Evolutionary conservation across 2,797 vertebrate species (phyloP), one percentile per base, ranked within the genome.

Genomic region (Thunnus albacares): DNA sequence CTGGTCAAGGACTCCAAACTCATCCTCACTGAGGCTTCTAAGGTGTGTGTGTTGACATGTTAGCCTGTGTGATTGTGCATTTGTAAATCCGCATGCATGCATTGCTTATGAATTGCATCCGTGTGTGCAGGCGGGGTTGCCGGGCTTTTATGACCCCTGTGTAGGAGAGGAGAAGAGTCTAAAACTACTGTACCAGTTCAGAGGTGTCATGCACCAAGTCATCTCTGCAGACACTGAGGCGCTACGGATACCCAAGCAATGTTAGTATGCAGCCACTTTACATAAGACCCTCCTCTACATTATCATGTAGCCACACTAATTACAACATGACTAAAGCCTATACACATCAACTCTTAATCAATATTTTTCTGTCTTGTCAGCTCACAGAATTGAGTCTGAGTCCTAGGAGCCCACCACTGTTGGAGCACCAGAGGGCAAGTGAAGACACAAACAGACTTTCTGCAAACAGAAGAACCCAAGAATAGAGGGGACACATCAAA

Each of bases 1-100:
- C 94, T 99, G 90, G 97, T 99, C 81, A 99, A 98, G 87, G 98
- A 99, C 91, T 99, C 98, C 1, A 99, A 99, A 84, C 97, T 99
- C 89, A 97, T 99, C 91, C 97, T 99, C 62, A 98, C 98, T 0
- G 98, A 99, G 88, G 96, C 98, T 8, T 98, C 97, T 64, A 99
- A 99, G 97, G 98, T 99, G 87, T 0, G 80, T 71, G 33, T 20
- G 33, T 58, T 17, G 10, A 14, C 24, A 60, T 13, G 11, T 56
- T 13, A 6, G 22, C 33, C 53, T 38, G 35, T 68, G 6, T n/a
- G 20, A 55, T 49, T 47, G 24, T 28, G 52, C 33, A 56, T 53
- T 12, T 38, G 41, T 56, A 58, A 15, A 52, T 79, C 17, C 69
- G 63, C 61, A 9, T 5, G 41, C 12, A 10, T 60, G 45, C 33